phyloP scores from a whole-genome alignment of 2,797 vertebrate species.

The Hippocampus kuda region DNA sequence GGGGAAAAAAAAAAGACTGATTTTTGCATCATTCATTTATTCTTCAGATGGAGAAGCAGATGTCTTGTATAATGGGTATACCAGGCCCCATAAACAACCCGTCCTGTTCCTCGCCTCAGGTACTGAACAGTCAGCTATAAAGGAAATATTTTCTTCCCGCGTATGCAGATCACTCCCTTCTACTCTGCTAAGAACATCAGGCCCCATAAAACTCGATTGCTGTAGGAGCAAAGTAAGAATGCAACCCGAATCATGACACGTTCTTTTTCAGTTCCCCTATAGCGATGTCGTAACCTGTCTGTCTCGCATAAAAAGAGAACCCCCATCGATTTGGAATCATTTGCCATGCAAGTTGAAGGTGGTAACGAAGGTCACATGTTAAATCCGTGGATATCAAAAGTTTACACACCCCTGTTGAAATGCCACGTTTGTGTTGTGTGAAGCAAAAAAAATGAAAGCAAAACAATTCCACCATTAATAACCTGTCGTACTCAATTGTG shows the following conservation, averaged over 20 bases:
- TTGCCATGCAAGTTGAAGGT: not conserved
- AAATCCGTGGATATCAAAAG: not conserved
- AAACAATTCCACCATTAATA: no score
- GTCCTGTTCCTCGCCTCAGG: constrained; percentile 84
- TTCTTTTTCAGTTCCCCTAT: not conserved
- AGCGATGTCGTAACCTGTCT: not conserved
- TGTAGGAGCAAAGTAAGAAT: constrained; percentile 22
- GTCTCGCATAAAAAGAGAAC: constrained; percentile 11
- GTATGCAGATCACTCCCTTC: constrained; percentile 7
- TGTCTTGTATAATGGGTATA: constrained; percentile 88
- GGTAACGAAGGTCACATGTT: not conserved
- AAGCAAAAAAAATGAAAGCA: no score
- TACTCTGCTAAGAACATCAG: constrained; percentile 4
- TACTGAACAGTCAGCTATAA: constrained; percentile 73
- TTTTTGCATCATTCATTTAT: constrained; percentile 30
- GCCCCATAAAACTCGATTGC: not conserved
- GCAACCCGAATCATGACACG: constrained; percentile 9
- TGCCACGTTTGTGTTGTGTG: no score
- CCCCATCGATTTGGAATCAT: not conserved
- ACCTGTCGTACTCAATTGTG: no score
- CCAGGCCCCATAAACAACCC: constrained; percentile 84
- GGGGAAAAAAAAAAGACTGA: constrained; percentile 12
- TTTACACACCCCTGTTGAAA: no score
- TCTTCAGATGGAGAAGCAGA: constrained; percentile 89
- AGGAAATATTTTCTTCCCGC: constrained; percentile 64